Conservation (phyloP, 2,113 vertebrate genomes). For the Tylochromis polylepis region DNA sequence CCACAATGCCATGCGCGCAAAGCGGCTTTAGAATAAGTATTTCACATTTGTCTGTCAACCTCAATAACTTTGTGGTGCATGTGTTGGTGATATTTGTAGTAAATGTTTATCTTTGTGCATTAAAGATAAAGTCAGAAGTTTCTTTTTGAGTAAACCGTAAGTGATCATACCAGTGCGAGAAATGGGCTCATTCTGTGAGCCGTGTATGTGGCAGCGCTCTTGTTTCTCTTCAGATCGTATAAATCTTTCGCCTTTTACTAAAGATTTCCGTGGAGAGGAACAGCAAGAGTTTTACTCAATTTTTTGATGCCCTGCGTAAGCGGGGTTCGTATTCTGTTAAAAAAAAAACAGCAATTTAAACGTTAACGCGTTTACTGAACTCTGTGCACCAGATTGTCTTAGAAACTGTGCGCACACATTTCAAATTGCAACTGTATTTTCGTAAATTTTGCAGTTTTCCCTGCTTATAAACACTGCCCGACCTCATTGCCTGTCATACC, state of each 20-base stretch:
- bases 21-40: background rate
- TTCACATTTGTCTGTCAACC: background rate
- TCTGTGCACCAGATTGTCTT: too few species aligned
- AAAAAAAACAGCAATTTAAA: too few species aligned
- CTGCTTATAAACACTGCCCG: background rate
- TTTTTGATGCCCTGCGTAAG: slow-evolving; percentile 25
- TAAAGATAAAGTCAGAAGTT: accelerated
- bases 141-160: background rate
- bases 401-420: accelerated
- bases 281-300: slow-evolving; percentile 29
- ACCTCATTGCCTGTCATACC: background rate
- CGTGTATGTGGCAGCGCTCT: accelerated
- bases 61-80: background rate
- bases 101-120: background rate
- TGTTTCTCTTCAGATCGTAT: slow-evolving; percentile 40
- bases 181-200: accelerated
- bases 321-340: too few species aligned
- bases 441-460: background rate
- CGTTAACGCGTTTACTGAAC: too few species aligned
- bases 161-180: background rate
- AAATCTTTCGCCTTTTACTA: slow-evolving; percentile 61
- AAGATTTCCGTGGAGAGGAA: slow-evolving; percentile 61
- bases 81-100: background rate
- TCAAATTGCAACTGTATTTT: background rate
- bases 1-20: background rate